phyloP scores from a whole-genome alignment of 2,113 vertebrate species.

The Tauraco erythrolophus region DNA sequence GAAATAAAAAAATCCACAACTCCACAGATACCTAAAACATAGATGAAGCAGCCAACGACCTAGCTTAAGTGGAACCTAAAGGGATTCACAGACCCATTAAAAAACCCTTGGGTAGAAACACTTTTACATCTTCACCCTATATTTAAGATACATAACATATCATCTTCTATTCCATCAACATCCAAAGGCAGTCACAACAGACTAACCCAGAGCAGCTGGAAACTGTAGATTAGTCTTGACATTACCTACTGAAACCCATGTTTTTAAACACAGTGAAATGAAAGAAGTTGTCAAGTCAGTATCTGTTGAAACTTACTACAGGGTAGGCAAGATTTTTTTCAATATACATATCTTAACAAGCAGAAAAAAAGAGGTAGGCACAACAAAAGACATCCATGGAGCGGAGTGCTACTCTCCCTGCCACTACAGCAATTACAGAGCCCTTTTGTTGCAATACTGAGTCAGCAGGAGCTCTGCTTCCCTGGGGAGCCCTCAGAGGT shows the following conservation, averaged over 20 bases:
- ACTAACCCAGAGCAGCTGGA: background rate
- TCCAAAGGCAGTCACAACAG: background rate
- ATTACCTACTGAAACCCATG: background rate
- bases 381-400: background rate
- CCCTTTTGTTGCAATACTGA: background rate
- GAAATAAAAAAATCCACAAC: background rate
- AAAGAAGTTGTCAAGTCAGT: conserved; percentile 11
- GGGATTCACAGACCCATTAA: background rate
- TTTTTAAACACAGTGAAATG: background rate
- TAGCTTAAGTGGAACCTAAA: background rate
- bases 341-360: background rate
- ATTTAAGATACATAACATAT: background rate
- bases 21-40: background rate
- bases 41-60: background rate
- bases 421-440: background rate
- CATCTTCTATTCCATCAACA: conserved; percentile 2
- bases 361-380: background rate
- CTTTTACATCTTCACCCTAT: background rate
- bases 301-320: background rate
- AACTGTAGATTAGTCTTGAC: background rate
- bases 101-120: background rate
- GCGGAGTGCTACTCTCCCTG: fast-evolving
- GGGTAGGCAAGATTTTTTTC: background rate
- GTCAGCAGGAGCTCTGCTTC: conserved; percentile 23
- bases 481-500: conserved; percentile 5